These are phyloP conservation scores for Pachyrhynchus sulphureomaculatus DNA, from an alignment of 1,140 invertebrate species.

Conservation along the genomic window DNA sequence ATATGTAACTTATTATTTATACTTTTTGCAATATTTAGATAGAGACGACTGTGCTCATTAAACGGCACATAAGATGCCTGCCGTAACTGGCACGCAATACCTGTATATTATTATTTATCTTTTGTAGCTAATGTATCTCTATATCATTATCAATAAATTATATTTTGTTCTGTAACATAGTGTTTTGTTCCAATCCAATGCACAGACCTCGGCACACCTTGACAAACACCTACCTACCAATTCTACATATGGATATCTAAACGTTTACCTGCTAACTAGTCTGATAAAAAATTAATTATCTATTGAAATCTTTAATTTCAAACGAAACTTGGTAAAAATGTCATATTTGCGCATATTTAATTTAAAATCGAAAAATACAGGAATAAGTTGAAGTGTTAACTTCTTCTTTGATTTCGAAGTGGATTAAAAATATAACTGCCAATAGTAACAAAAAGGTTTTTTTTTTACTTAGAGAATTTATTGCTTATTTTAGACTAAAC, in stretches of 20 bases:
- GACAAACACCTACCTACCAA: slow-evolving; percentile 11
- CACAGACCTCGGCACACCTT: slow-evolving; percentile 33
- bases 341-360: no score
- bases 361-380: no score
- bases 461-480: no score
- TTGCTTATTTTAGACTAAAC: no score
- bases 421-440: no score
- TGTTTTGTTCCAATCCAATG: slow-evolving; percentile 28
- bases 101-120: slow-evolving; percentile 52
- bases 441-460: no score
- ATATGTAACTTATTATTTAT: slow-evolving; percentile 55
- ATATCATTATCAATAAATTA: slow-evolving; percentile 52
- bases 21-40: slow-evolving; percentile 42
- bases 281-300: no score
- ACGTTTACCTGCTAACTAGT: not conserved
- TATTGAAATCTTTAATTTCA: no score
- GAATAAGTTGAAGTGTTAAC: no score
- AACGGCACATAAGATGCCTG: slow-evolving; percentile 36
- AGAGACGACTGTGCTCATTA: slow-evolving; percentile 44
- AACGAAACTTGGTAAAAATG: no score
- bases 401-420: no score
- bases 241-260: not conserved
- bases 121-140: slow-evolving; percentile 47
- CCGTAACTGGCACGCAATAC: slow-evolving; percentile 40
- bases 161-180: slow-evolving; percentile 44